Conservation (phyloP, 2,797 vertebrate genomes). For the Sternarchorhynchus goeldii region DNA sequence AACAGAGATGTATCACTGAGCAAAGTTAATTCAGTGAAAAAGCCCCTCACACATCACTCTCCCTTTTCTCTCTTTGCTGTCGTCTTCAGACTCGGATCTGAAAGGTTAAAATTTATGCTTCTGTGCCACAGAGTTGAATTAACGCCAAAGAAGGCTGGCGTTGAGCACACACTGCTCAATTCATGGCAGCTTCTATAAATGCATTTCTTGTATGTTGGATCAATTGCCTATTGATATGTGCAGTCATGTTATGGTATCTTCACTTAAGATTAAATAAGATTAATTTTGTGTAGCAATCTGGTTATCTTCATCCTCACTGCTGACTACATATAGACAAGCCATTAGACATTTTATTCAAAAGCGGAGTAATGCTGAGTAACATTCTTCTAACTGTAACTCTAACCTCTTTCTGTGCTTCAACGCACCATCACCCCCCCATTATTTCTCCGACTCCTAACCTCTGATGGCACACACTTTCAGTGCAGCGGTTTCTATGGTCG, state of each 20-base stretch:
- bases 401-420: constrained; percentile 9
- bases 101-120: constrained; percentile 17
- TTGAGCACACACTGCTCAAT: not conserved
- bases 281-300: not conserved
- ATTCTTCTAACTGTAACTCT: not conserved
- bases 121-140: not conserved
- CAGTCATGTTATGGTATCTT: not conserved
- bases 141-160: not conserved
- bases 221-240: not conserved
- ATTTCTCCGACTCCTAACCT: constrained; percentile 36
- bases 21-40: constrained; percentile 13
- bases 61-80: constrained; percentile 1
- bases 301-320: not conserved
- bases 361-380: not conserved
- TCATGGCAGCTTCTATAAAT: not conserved
- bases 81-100: not conserved
- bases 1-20: constrained; percentile 1
- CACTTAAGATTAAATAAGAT: not conserved
- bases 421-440: not conserved
- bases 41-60: not conserved
- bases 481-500: not conserved
- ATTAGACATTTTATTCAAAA: not conserved
- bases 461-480: constrained; percentile 12
- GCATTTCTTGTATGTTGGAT: not conserved
- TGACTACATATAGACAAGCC: not conserved